Evolutionary conservation across 2,888 invertebrate genomes (phyloP).

Genomic region (Megalurothrips usitatus): DNA sequence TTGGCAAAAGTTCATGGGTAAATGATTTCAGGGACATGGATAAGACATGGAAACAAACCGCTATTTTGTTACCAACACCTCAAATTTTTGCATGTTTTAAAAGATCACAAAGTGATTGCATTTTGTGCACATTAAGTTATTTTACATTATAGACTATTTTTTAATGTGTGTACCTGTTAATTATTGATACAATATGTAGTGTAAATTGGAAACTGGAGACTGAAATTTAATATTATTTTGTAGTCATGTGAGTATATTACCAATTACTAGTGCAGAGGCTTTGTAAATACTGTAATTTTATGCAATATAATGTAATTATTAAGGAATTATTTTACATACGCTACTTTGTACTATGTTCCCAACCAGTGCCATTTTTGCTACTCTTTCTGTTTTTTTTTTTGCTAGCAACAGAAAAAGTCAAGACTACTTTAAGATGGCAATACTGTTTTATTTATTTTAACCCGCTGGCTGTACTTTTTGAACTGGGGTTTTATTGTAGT

Average conservation of each 20-base stretch:
- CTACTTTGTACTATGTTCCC: neutral
- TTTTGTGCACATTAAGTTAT: neutral
- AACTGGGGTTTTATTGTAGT: neutral
- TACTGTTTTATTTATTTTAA: neutral
- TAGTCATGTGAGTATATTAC: neutral
- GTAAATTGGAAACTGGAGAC: neutral
- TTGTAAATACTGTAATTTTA: constrained; percentile 1
- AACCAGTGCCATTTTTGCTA: neutral
- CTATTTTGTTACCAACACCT: neutral
- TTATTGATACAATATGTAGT: neutral
- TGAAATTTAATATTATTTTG: neutral
- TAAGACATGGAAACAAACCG: too few species aligned
- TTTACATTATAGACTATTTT: neutral
- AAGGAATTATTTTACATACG: neutral
- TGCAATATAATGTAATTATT: neutral
- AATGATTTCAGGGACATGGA: too few species aligned
- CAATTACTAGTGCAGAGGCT: neutral
- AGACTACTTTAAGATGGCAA: neutral
- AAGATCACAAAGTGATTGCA: neutral
- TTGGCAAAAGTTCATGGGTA: neutral
- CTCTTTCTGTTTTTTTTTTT: neutral
- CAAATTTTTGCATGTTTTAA: neutral
- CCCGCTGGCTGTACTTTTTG: neutral
- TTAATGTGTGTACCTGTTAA: constrained; percentile 7
- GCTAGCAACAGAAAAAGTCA: neutral